Base-by-base conservation (phyloP, 2,113 vertebrate species). In the Cebus imitator region DNA sequence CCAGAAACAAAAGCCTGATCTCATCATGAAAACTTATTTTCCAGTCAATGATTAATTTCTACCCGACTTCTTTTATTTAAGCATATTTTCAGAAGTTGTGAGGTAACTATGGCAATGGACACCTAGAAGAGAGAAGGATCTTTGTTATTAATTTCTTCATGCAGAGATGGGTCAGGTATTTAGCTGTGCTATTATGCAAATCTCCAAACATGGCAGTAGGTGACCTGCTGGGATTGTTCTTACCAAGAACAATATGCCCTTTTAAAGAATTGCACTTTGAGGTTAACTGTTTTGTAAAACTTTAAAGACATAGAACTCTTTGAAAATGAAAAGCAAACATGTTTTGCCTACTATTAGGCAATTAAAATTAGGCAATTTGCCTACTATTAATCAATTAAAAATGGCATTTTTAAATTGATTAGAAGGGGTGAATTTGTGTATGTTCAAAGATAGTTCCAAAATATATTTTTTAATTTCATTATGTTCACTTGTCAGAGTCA, bases 1-100 rank as follows among this genome's bases (percentile, higher is more conserved):
- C 96, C 91, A 98, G 86, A 97, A 93, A 97, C 96, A 97, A 97
- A 98, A 97, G 87, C 76, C 90, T 96, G 96, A 96, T 97, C 96
- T 98, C 90, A 81, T 96, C 95, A 68, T 30, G 96, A 93, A 96
- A 98, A 97, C 93, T 91, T 97, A 96, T 93, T 97, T 98, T 97
- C 89, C 35, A 97, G 93, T 87, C 91, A 95, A 0, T 97, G 97
- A 98, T 97, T 97, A 98, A 97, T 98, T 97, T 97, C 95, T 97
- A 81, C 70, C 40, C 32, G 5, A 92, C 80, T 97, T 96, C n/a
- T 20, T 97, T 97, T 95, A 97, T 94, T 96, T 90, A 97, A 97
- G 72, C 91, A 97, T 97, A 79, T 95, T 97, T 97, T 95, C 83
- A 79, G 73, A 91, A 93, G 94, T 68, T 97, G 87, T 58, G 79